These are phyloP conservation scores for Boloria euphrosyne DNA, from an alignment of 2,888 invertebrate genomes.

Conservation along the genomic window DNA sequence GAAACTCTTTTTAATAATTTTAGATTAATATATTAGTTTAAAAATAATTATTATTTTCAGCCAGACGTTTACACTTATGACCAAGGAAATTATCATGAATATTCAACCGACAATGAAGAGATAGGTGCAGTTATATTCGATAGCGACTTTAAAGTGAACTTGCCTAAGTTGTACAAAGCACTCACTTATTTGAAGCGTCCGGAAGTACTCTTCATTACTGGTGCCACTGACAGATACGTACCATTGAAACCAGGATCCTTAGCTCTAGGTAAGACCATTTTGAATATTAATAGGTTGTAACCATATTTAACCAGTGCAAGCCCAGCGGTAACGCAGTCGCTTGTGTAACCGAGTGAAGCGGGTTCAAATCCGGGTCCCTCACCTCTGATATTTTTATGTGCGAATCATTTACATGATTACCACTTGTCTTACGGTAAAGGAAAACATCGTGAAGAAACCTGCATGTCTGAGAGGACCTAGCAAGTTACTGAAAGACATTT, in stretches of 20 bases:
- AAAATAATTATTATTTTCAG: slow-evolving; percentile 44
- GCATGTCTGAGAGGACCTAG: too few species aligned
- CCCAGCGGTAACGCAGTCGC: too few species aligned
- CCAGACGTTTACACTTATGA: slow-evolving; percentile 55
- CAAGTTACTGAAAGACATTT: too few species aligned
- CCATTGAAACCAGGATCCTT: slow-evolving; percentile 55
- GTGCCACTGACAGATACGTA: slow-evolving; percentile 71
- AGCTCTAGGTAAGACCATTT: slow-evolving; percentile 60
- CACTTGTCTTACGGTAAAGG: too few species aligned
- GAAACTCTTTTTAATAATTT: too few species aligned
- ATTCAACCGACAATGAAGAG: slow-evolving; percentile 63
- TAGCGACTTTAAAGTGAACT: slow-evolving; percentile 74
- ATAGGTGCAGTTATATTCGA: slow-evolving; percentile 83
- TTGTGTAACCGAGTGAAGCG: too few species aligned
- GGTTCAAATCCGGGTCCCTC: too few species aligned
- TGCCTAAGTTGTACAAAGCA: slow-evolving; percentile 76
- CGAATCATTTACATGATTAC: too few species aligned
- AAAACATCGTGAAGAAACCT: too few species aligned
- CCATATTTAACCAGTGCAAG: too few species aligned
- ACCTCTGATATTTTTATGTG: too few species aligned
- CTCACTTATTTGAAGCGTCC: slow-evolving; percentile 69
- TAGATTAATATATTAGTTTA: too few species aligned
- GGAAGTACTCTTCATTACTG: slow-evolving; percentile 77
- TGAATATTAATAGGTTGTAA: slow-evolving; percentile 11
- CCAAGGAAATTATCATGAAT: slow-evolving; percentile 56